These are phyloP conservation scores for Pungitius pungitius DNA, from an alignment of 2,113 vertebrate genomes.

Conservation along the genomic window DNA sequence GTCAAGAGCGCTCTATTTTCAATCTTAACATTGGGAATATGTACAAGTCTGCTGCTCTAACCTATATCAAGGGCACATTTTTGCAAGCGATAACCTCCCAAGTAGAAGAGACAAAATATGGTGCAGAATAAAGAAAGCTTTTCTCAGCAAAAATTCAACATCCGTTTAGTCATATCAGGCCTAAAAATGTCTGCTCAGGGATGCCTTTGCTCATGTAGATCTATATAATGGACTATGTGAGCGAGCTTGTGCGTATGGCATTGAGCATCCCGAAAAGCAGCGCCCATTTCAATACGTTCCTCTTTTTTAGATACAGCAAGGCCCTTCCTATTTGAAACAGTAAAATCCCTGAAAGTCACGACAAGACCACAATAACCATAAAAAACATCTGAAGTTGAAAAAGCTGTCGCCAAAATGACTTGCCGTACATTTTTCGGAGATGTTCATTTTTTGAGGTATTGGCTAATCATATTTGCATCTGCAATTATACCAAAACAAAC, in stretches of 20 bases:
- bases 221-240: conserved; percentile 25
- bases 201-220: conserved; percentile 47
- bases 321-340: not conserved
- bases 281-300: conserved; percentile 7
- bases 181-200: conserved; percentile 59
- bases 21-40: conserved; percentile 68
- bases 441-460: not conserved
- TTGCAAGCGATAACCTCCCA: conserved; percentile 70
- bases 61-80: conserved; percentile 71
- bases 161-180: conserved; percentile 69
- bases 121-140: conserved; percentile 54
- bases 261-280: conserved; percentile 14
- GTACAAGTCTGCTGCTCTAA: conserved; percentile 61
- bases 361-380: not conserved
- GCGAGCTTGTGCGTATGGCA: conserved; percentile 17
- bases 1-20: conserved; percentile 79
- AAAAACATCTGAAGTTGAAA: conserved; percentile 7
- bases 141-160: conserved; percentile 68
- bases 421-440: not conserved
- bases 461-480: conserved; percentile 34
- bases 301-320: conserved; percentile 3
- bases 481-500: conserved; percentile 44
- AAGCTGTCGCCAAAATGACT: not conserved
- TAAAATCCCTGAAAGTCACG: not conserved
- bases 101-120: conserved; percentile 50